Evolutionary conservation across 2,888 invertebrate species (phyloP), one percentile per base, ranked within the genome.

Genomic region (Spicauda simplicius): DNA sequence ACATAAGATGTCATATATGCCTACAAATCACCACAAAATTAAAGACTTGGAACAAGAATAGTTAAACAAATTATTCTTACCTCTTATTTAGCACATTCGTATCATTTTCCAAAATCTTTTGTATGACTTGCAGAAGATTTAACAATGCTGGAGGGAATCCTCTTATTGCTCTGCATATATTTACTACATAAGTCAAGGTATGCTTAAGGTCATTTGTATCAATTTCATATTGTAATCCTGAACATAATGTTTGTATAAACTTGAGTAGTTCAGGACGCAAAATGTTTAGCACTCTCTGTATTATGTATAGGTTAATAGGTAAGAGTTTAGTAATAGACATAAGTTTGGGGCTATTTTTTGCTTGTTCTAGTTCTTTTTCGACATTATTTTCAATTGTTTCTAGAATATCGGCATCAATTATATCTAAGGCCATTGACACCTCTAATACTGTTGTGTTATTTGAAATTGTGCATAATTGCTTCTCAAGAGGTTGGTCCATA

Each of bases 301-400:
- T 81, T 8, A 94, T 78, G 68, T 94, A 94, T 14, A 94, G 90
- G 72, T 94, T 94, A 53, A 95, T 78, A 69, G 96, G 96, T 71
- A 95, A 82, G 3, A 95, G 77, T 77, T 94, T 76, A 76, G 90
- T 59, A 50, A 81, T 75, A 30, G 75, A 54, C 30, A 70, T 73
- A 6, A 73, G 64, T 61, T 73, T 71, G 56, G 50, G 60, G 48
- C 61, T 62, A 19, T 72, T 71, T 58, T 74, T 73, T 4, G 71
- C 30, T 19, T 72, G 76, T 56, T 80, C 73, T 11, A 73, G 56
- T 2, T 75, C 57, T 60, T 79, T 82, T 0, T 69, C 41, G 8
- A 85, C 57, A 69, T 82, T 85, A 14, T 80, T 79, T 67, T 84
- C 76, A 10, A 85, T 71, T 14, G 70, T 63, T 25, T 65, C 62